Base-by-base conservation (phyloP, 2,113 vertebrate genomes). In the Oreochromis spilurus region DNA sequence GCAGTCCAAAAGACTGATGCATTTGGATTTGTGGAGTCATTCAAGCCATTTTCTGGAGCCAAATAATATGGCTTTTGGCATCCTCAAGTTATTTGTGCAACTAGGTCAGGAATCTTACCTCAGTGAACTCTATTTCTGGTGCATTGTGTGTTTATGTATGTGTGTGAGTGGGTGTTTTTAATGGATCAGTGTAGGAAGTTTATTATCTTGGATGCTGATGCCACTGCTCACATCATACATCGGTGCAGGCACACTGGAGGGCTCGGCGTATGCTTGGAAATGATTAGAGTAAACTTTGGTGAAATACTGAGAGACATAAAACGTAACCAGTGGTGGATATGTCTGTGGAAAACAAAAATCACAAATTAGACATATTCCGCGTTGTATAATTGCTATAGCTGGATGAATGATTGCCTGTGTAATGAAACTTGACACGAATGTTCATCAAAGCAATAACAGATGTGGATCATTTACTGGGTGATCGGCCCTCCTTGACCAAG, bases 331-430 rank as follows among this genome's bases (percentile, higher is more conserved):
- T 5, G 21, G 67, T 17, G 7, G 13, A 38, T 79, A 8, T 36
- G 54, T 85, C 77, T 50, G 50, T 12, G 14, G 31, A 70, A 87
- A 89, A 78, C 45, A 67, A 82, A 45, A 60, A 53, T 54, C 4
- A 82, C 31, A 38, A 78, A 88, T 81, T 85, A 75, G 77, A 81
- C 31, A 36, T 40, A 62, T 88, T 89, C 24, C 0, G 1, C 53
- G 11, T 12, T 77, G 45, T 13, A 55, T 81, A 89, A 91, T 84
- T 91, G 54, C 81, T 29, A n/a, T 43, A 19, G 50, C 60, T 34
- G 2, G 26, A 48, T 70, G 83, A 94, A 81, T 34, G 85, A 94
- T 87, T 93, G 87, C 75, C 38, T 89, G 77, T 45, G 75, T 84
- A 82, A 92, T 92, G 9, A 81, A 87, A 83, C 45, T 86, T 85